phyloP scores from a whole-genome alignment of 2,113 vertebrate species.

The Nannospalax galili region DNA sequence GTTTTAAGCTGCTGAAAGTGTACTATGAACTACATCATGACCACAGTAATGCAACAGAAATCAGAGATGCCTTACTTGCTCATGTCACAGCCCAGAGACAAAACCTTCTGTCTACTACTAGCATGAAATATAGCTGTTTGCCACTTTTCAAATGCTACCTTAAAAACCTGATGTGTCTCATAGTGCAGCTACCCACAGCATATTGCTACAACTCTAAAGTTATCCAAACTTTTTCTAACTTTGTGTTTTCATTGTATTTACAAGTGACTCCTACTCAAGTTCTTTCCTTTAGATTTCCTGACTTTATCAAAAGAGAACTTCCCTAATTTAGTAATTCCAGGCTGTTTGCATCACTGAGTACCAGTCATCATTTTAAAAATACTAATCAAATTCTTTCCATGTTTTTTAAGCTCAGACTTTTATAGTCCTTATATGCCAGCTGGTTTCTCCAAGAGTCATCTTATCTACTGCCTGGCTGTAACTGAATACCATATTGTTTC shows the following conservation, averaged over 20 bases:
- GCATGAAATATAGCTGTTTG: background rate
- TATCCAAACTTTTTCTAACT: background rate
- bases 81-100: background rate
- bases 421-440: background rate
- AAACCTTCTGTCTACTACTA: background rate
- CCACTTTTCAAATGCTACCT: background rate
- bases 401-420: background rate
- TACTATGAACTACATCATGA: background rate
- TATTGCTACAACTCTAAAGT: background rate
- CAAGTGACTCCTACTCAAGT: background rate
- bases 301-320: background rate
- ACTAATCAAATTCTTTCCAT: constrained; percentile 31
- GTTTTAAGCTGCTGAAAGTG: background rate
- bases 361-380: constrained; percentile 19
- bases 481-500: background rate
- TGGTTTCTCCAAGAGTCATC: background rate
- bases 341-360: background rate
- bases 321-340: background rate
- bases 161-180: background rate
- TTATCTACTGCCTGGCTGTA: background rate
- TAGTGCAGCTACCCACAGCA: background rate
- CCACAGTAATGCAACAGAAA: background rate
- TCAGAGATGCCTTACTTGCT: background rate
- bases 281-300: constrained; percentile 7
- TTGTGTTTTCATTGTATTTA: constrained; percentile 7